These are phyloP conservation scores for Orthonychiurus folsomi DNA, from an alignment of 2,888 invertebrate genomes.

Conservation along the genomic window DNA sequence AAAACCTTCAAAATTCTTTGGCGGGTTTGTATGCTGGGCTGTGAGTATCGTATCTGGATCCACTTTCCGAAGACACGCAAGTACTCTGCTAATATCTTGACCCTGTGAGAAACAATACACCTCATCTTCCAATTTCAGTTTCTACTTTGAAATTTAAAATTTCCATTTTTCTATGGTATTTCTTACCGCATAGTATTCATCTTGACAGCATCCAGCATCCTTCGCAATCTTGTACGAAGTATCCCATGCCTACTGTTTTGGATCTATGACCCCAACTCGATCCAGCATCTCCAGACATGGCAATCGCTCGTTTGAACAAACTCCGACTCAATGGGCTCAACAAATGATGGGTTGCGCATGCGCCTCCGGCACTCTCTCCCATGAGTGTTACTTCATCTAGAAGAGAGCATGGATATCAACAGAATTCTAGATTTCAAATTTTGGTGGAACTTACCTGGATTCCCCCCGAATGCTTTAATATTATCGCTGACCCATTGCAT, in stretches of 20 bases:
- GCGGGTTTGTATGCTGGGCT: slow-evolving; percentile 16
- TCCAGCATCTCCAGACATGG: slow-evolving; percentile 20
- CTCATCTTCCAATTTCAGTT: no score
- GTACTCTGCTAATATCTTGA: slow-evolving; percentile 12
- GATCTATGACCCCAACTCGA: not conserved
- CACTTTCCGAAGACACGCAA: slow-evolving; percentile 20
- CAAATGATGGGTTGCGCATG: slow-evolving; percentile 16
- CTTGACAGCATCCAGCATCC: not conserved
- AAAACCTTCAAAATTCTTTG: slow-evolving; percentile 16
- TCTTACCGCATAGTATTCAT: not conserved
- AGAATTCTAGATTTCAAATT: not conserved
- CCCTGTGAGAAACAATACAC: not conserved
- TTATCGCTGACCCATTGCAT: slow-evolving; percentile 25
- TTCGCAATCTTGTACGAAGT: not conserved
- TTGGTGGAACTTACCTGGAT: slow-evolving; percentile 12
- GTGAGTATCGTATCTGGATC: slow-evolving; percentile 14
- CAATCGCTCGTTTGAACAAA: slow-evolving; percentile 22
- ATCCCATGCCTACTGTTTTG: not conserved
- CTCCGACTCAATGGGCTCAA: slow-evolving; percentile 22
- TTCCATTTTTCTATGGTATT: no score
- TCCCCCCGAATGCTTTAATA: slow-evolving; percentile 30
- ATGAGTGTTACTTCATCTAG: slow-evolving; percentile 24
- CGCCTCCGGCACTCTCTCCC: slow-evolving; percentile 29
- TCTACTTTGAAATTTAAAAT: no score
- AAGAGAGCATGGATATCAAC: not conserved